A percentile compares a stretch with the other conserved stretches of the same genome.
These are phyloP conservation scores for Pristionchus arcanus DNA, from an alignment of 2,888 invertebrate species.

Conservation along the genomic window DNA sequence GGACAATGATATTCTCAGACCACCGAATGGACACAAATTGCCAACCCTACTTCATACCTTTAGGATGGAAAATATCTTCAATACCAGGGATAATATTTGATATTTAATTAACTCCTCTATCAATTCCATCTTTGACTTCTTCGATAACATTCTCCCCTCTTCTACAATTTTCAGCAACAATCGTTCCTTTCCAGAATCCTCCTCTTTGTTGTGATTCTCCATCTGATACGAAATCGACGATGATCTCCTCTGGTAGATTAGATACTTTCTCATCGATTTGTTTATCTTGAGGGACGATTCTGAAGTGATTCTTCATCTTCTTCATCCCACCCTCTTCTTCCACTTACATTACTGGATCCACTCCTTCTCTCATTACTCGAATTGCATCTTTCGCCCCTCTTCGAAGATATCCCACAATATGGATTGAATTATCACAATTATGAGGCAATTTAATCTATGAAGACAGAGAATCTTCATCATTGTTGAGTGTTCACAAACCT, in stretches of 20 bases:
- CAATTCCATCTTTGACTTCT: conserved; percentile 27
- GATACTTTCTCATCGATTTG: neutral
- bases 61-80: conserved; percentile 8
- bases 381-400: neutral
- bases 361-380: neutral
- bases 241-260: neutral
- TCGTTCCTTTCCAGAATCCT: conserved; percentile 16
- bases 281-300: conserved; percentile 8
- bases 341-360: neutral
- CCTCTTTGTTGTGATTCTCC: neutral
- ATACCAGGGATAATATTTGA: conserved; percentile 22
- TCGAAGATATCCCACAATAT: neutral
- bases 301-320: neutral
- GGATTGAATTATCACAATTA: conserved; percentile 18
- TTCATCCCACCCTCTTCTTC: neutral
- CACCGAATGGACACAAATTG: no score
- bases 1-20: no score
- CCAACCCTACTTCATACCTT: neutral
- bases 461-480: neutral
- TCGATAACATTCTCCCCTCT: conserved; percentile 18
- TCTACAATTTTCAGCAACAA: conserved; percentile 8
- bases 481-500: neutral
- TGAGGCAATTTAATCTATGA: neutral
- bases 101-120: conserved; percentile 27
- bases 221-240: conserved; percentile 6